Conservation (phyloP, 2,113 vertebrate genomes). For the Himantopus leucocephalus region DNA sequence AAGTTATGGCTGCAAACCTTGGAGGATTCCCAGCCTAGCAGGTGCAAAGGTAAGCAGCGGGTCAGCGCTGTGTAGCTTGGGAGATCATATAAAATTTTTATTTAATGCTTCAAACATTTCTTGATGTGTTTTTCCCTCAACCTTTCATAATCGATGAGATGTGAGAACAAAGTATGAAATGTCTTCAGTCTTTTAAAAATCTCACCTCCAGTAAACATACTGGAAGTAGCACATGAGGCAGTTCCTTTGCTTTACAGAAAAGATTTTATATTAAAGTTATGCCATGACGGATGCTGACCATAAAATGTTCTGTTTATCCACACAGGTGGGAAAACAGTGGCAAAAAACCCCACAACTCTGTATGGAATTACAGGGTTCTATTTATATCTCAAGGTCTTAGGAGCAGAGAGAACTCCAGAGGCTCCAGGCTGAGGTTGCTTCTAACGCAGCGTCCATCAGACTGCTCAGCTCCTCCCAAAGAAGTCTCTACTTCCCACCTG, state of each 20-base stretch:
- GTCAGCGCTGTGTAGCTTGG: background rate
- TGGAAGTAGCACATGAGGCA: background rate
- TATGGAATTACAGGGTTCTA: background rate
- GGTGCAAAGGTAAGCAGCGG: background rate
- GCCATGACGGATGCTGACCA: background rate
- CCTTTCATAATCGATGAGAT: fast-evolving
- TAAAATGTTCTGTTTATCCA: background rate
- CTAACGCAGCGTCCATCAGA: background rate
- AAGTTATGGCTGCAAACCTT: background rate
- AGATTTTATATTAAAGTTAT: background rate
- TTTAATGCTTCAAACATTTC: background rate
- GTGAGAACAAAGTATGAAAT: background rate
- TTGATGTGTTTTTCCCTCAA: background rate
- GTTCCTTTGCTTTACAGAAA: background rate
- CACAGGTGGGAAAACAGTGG: background rate
- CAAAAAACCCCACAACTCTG: background rate
- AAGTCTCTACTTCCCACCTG: background rate
- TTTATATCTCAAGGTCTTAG: background rate
- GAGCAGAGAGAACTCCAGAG: background rate
- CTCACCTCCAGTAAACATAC: background rate
- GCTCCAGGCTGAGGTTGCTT: background rate
- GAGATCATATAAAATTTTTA: background rate
- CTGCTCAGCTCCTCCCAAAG: background rate
- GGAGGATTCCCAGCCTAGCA: background rate
- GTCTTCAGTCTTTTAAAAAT: background rate